Evolutionary conservation across 2,888 invertebrate species (phyloP).

Genomic region (Teleogryllus oceanicus): DNA sequence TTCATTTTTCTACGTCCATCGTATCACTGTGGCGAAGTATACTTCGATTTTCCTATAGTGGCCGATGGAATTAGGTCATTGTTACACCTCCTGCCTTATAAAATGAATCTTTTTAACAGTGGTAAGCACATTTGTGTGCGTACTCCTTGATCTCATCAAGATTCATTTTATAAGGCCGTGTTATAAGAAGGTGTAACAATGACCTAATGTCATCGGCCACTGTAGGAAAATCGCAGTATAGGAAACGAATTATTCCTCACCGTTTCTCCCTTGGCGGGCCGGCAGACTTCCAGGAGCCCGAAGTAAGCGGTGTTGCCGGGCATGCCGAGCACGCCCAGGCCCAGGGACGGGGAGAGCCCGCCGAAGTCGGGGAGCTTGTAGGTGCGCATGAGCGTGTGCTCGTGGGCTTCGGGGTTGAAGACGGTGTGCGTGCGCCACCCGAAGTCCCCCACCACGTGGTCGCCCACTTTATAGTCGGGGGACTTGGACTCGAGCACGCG

Average conservation of each 20-base stretch:
- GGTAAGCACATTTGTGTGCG: too few relatives aligned
- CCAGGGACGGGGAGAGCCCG: background rate
- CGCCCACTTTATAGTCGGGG: background rate
- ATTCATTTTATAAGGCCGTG: too few relatives aligned
- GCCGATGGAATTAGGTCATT: too few relatives aligned
- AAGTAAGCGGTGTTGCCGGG: background rate
- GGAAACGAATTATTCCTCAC: background rate
- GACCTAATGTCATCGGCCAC: too few relatives aligned
- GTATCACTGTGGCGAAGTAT: too few relatives aligned
- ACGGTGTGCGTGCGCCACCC: background rate
- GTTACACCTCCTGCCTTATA: too few relatives aligned
- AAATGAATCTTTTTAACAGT: too few relatives aligned
- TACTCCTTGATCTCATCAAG: too few relatives aligned
- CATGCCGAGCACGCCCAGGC: background rate
- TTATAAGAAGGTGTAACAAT: too few relatives aligned
- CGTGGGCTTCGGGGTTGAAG: background rate
- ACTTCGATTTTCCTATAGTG: too few relatives aligned
- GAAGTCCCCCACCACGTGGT: background rate
- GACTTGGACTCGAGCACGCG: background rate
- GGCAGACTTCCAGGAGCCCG: background rate
- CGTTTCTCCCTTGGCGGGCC: background rate
- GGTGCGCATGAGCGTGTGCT: slow-evolving; percentile 12
- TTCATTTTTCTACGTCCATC: too few relatives aligned
- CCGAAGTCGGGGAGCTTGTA: slow-evolving; percentile 33
- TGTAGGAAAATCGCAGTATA: too few relatives aligned